Evolutionary conservation across 2,888 invertebrate genomes (phyloP).

Genomic region (Apodemia mormo): DNA sequence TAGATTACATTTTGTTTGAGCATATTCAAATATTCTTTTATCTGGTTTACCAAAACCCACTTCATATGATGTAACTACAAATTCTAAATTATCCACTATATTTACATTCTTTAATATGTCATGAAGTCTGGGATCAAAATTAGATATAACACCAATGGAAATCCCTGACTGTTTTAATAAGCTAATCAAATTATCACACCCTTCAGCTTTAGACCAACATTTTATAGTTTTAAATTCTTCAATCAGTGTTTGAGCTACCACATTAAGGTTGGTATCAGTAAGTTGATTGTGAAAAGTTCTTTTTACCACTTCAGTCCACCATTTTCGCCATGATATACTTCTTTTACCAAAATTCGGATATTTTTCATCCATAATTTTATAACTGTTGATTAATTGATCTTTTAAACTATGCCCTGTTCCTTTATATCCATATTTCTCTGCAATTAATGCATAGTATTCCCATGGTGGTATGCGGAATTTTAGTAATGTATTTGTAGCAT

Average conservation of each 20-base stretch:
- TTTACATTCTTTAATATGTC: conserved; percentile 84
- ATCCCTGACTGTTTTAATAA: conserved; percentile 74
- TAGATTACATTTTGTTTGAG: conserved; percentile 70
- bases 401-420: conserved; percentile 77
- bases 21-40: conserved; percentile 85
- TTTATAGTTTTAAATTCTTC: conserved; percentile 86
- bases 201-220: conserved; percentile 87
- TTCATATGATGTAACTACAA: conserved; percentile 90
- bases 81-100: conserved; percentile 88
- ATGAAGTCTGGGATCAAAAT: conserved; percentile 92
- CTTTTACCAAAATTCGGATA: conserved; percentile 91
- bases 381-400: conserved; percentile 85
- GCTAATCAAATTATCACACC: conserved; percentile 84
- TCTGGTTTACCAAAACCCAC: conserved; percentile 89
- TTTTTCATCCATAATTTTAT: conserved; percentile 82
- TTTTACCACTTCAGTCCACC: conserved; percentile 90
- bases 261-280: conserved; percentile 46
- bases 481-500: conserved; percentile 92
- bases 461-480: conserved; percentile 87
- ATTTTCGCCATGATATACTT: conserved; percentile 87
- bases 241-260: conserved; percentile 83
- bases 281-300: conserved; percentile 83
- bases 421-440: conserved; percentile 84
- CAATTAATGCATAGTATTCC: conserved; percentile 87
- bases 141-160: conserved; percentile 90